Percentiles rank a stretch among this genome's conserved stretches.
phyloP scores from a whole-genome alignment of 2,113 vertebrate species.

The Scartelaos histophorus region DNA sequence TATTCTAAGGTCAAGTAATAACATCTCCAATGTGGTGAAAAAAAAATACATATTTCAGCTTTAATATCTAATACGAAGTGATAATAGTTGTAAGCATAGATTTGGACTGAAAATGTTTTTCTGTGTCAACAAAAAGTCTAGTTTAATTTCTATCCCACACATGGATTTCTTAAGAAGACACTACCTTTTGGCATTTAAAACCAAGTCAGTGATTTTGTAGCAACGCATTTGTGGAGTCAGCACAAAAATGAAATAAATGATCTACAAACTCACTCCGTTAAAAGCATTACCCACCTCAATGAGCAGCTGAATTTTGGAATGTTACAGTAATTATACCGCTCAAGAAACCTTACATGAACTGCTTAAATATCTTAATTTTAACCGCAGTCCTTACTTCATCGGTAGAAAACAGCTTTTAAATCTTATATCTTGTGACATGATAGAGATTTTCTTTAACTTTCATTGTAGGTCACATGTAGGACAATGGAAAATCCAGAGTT shows the following conservation, averaged over 20 bases:
- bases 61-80: neutral
- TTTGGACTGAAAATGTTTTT: neutral
- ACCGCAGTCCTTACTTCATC: neutral
- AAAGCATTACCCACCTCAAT: neutral
- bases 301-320: neutral
- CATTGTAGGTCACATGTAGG: neutral
- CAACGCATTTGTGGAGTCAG: neutral
- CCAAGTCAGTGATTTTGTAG: neutral
- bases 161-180: neutral
- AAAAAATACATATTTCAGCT: neutral
- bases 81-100: neutral
- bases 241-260: neutral
- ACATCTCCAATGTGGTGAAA: too few relatives aligned
- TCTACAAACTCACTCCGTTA: neutral
- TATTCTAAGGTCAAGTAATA: too few relatives aligned
- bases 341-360: neutral
- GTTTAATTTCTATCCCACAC: neutral
- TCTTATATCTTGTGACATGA: neutral
- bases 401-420: neutral
- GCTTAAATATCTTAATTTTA: neutral
- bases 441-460: neutral
- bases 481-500: constrained; percentile 1
- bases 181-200: neutral
- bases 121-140: neutral
- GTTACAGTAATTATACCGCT: neutral